Evolutionary conservation across 2,113 vertebrate genomes (phyloP).

Genomic region (Aspiorhynchus laticeps): DNA sequence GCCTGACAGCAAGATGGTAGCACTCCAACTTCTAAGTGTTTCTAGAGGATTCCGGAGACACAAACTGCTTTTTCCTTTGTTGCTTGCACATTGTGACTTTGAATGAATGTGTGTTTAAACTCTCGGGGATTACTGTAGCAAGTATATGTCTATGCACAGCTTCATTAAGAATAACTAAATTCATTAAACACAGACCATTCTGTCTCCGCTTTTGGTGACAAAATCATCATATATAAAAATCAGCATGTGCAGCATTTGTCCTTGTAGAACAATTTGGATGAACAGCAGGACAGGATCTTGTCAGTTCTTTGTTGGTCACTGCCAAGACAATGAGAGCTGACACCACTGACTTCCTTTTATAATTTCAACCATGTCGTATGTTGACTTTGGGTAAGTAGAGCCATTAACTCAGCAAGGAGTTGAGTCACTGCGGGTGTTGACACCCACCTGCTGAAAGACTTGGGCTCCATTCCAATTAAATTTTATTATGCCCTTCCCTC

Average conservation of each 20-base stretch:
- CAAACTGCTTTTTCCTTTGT: constrained; percentile 22
- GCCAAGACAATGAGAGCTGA: constrained; percentile 10
- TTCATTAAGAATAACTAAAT: neutral
- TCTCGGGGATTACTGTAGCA: neutral
- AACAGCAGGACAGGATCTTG: neutral
- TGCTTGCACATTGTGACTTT: constrained; percentile 5
- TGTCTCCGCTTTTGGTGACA: neutral
- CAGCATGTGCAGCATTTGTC: neutral
- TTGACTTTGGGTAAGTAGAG: constrained; percentile 18
- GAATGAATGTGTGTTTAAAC: neutral
- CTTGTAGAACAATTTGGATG: neutral
- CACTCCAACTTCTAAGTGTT: constrained; percentile 40
- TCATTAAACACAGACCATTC: neutral
- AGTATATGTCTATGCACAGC: neutral
- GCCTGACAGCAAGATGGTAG: constrained; percentile 45
- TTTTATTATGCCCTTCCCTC: neutral
- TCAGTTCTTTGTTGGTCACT: constrained; percentile 15
- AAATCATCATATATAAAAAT: neutral
- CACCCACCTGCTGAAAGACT: constrained; percentile 30
- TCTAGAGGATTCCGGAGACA: constrained; percentile 31
- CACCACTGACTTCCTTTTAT: neutral
- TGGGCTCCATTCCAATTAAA: neutral
- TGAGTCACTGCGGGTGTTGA: constrained; percentile 15
- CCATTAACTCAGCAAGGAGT: constrained; percentile 29
- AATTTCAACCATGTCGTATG: neutral